Base-by-base conservation (phyloP, 2,888 invertebrate species). In the Incurvaria masculella region DNA sequence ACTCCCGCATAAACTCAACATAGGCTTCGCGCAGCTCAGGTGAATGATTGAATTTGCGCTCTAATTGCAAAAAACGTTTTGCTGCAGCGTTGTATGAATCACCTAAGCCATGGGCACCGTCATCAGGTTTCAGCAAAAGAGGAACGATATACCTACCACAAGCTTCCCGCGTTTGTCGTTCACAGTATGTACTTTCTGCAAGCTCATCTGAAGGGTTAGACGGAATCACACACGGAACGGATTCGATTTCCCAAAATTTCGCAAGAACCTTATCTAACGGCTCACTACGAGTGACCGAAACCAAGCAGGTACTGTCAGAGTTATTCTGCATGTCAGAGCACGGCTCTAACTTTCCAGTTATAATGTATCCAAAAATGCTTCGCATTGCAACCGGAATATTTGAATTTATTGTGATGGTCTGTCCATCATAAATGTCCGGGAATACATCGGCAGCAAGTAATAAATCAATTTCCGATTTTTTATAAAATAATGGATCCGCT, bases 1-100 rank as follows among this genome's bases (percentile, higher is more conserved):
- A 54, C 48, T 54, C 53, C 3, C 19, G 5, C 41, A 55, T 48
- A 21, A 54, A 53, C 1, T 45, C 20, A 10, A 33, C 16, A 38
- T 53, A 53, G 6, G 19, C 41, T 16, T 11, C 17, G n/a, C 45
- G 45, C 21, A 38, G 38, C 21, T 45, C 45, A 11, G 38, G 16
- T n/a, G 42, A 39, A n/a, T 40, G 39, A 14, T 8, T n/a, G 33
- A 33, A n/a, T 8, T n/a, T 8, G 33, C 33, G 33, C 14, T 33
- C 33, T n/a, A 33, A 33, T 4, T 33, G 33, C 4, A 33, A n/a
- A 38, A 46, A 27, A 20, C 42, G 42, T 42, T 42, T n/a, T 16
- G 26, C 21, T 21, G 21, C 14, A 16, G 21, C 1, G 26, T 21
- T 4, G 5, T 19, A 44, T 38, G 23, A 40, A 23, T 42, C 27